phyloP scores from a whole-genome alignment of 2,888 invertebrate genomes.

The Papilio protenor region DNA sequence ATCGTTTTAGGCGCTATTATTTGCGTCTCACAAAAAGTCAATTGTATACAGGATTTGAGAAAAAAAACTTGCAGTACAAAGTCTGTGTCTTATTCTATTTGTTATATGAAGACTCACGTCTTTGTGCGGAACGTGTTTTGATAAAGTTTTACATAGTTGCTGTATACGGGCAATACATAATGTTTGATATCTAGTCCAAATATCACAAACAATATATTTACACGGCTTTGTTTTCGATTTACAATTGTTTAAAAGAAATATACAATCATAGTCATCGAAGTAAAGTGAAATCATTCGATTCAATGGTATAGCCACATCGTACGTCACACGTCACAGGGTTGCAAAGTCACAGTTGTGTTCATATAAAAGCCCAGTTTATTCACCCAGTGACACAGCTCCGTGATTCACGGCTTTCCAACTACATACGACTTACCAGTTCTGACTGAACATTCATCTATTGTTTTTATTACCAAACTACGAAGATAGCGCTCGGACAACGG shows the following conservation, averaged over 20 bases:
- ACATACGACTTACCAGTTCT: neutral
- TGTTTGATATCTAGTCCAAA: constrained; percentile 10
- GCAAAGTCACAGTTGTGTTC: constrained; percentile 15
- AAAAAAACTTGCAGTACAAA: constrained; percentile 62
- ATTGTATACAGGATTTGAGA: constrained; percentile 34
- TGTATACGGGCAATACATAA: neutral
- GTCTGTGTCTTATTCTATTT: constrained; percentile 61
- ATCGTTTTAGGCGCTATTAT: neutral
- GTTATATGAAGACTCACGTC: neutral
- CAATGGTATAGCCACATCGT: neutral
- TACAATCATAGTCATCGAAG: neutral
- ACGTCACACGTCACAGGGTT: constrained; percentile 31
- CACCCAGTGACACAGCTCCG: constrained; percentile 25
- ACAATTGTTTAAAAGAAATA: neutral
- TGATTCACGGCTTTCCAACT: constrained; percentile 26
- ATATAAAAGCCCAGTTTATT: constrained; percentile 28
- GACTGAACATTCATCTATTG: constrained; percentile 23
- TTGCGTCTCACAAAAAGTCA: constrained; percentile 11
- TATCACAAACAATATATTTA: constrained; percentile 6
- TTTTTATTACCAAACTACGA: constrained; percentile 18
- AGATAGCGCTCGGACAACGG: neutral
- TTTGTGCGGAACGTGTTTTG: neutral
- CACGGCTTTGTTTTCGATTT: neutral
- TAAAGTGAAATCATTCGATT: constrained; percentile 6
- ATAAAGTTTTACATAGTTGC: constrained; percentile 21